These are phyloP conservation scores for Rhinichthys klamathensis DNA, from an alignment of 2,113 vertebrate genomes.

Conservation along the genomic window DNA sequence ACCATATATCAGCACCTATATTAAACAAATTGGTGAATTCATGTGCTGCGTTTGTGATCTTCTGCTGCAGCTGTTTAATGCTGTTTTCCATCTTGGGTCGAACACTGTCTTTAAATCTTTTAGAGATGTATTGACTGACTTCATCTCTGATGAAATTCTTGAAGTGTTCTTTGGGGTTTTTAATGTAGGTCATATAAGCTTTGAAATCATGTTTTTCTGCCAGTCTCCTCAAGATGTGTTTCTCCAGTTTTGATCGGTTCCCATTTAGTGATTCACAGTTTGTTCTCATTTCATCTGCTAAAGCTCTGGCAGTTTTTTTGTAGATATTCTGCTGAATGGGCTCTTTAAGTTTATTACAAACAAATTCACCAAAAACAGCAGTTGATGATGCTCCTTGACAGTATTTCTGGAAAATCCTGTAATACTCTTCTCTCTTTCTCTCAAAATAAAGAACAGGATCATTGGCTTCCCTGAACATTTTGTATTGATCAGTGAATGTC, in stretches of 20 bases:
- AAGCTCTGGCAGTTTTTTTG: conserved; percentile 49
- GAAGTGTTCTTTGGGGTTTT: background rate
- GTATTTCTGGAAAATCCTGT: conserved; percentile 40
- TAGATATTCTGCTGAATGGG: conserved; percentile 38
- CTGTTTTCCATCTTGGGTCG: too few relatives aligned
- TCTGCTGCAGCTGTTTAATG: too few relatives aligned
- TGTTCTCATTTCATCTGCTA: conserved; percentile 41
- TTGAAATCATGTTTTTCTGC: background rate
- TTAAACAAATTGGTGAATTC: too few relatives aligned
- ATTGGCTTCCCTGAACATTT: conserved; percentile 59
- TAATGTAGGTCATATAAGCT: background rate
- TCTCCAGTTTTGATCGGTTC: background rate
- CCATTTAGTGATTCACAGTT: background rate
- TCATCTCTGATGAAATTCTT: too few relatives aligned
- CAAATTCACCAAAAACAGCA: conserved; percentile 60
- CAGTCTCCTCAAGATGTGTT: background rate
- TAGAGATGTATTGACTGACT: too few relatives aligned
- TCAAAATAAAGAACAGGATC: conserved; percentile 62
- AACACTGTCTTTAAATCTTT: too few relatives aligned
- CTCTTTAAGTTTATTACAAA: conserved; percentile 66
- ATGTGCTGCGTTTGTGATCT: too few relatives aligned
- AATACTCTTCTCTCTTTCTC: conserved; percentile 68
- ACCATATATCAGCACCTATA: too few relatives aligned
- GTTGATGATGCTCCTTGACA: conserved; percentile 65
- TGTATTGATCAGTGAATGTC: conserved; percentile 63